phyloP scores from a whole-genome alignment of 2,888 invertebrate species.

The Phrixothrix hirtus region DNA sequence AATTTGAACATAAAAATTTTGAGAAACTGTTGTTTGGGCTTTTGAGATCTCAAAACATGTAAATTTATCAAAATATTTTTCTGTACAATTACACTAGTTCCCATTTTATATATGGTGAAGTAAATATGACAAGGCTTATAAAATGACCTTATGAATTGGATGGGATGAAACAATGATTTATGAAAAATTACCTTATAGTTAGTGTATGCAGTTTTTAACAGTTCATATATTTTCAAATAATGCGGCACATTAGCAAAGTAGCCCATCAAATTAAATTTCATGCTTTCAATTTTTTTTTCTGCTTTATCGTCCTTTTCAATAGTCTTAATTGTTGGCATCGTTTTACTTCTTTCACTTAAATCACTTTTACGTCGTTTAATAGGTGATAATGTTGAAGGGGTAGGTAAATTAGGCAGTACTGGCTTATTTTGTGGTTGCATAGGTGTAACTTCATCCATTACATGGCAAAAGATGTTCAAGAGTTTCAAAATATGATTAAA shows the following conservation, averaged over 20 bases:
- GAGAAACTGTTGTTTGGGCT: too few species aligned
- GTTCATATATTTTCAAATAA: slow-evolving; percentile 84
- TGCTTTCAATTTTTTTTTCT: slow-evolving; percentile 46
- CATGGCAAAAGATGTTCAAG: slow-evolving; percentile 74
- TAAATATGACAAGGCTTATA: too few species aligned
- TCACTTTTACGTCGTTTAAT: slow-evolving; percentile 55
- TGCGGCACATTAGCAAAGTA: slow-evolving; percentile 73
- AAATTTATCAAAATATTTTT: too few species aligned
- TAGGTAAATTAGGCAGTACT: slow-evolving; percentile 61
- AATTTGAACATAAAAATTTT: too few species aligned
- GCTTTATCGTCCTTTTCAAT: slow-evolving; percentile 48
- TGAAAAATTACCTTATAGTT: slow-evolving; percentile 90
- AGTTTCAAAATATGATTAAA: slow-evolving; percentile 70
- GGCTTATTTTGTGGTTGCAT: slow-evolving; percentile 59
- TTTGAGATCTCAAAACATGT: too few species aligned
- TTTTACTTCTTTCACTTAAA: slow-evolving; percentile 46
- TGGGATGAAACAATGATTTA: too few species aligned
- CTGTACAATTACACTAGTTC: too few species aligned
- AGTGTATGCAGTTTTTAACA: slow-evolving; percentile 77
- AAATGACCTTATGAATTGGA: too few species aligned
- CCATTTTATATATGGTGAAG: too few species aligned
- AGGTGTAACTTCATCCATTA: slow-evolving; percentile 71
- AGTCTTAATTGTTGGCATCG: slow-evolving; percentile 38
- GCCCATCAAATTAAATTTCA: slow-evolving; percentile 57
- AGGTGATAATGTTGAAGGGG: slow-evolving; percentile 56